A percentile compares a stretch with the other conserved stretches of the same genome.
Evolutionary conservation across 2,888 invertebrate species (phyloP).

Genomic region (Caenorhabditis sp.): DNA sequence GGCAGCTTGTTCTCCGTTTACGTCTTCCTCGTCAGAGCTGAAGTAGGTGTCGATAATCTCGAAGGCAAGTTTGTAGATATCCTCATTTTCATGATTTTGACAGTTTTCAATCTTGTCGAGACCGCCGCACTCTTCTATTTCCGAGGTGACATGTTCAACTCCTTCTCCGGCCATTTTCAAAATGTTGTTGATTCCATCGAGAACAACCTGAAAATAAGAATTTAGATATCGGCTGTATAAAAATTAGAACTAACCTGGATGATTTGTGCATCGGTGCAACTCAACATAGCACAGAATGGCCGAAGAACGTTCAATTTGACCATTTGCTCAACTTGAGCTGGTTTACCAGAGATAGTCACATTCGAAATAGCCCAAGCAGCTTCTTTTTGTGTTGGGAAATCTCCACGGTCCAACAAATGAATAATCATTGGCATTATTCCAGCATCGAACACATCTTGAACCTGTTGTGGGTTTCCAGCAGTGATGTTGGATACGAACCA

Average conservation of each 20-base stretch:
- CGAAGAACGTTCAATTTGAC: conserved; percentile 92
- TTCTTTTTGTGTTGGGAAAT: conserved; percentile 99
- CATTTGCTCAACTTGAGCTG: conserved; percentile 86
- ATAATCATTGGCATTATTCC: conserved; percentile 92
- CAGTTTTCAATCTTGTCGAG: conserved; percentile 95
- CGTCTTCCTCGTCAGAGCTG: conserved; percentile 45
- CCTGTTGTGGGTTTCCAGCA: conserved; percentile 94
- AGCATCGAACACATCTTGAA: conserved; percentile 92
- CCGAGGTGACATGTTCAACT: conserved; percentile 76
- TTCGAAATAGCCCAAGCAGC: conserved; percentile 99
- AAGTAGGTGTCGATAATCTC: conserved; percentile 99
- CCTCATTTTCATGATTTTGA: conserved; percentile 97
- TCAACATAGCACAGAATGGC: conserved; percentile 92
- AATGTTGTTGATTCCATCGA: conserved; percentile 97
- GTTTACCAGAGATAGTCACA: conserved; percentile 93
- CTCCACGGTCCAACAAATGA: conserved; percentile 84
- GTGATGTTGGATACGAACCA: conserved; percentile 84
- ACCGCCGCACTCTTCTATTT: conserved; percentile 97
- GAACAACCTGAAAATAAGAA: conserved; percentile 81
- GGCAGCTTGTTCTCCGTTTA: not conserved
- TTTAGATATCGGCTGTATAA: conserved; percentile 3
- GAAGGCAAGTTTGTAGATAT: conserved; percentile 97
- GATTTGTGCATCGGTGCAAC: conserved; percentile 90
- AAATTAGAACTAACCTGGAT: conserved; percentile 76
- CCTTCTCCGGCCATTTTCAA: conserved; percentile 87